Base-by-base conservation (phyloP, 1,140 invertebrate genomes). In the Aporrectodea caliginosa region DNA sequence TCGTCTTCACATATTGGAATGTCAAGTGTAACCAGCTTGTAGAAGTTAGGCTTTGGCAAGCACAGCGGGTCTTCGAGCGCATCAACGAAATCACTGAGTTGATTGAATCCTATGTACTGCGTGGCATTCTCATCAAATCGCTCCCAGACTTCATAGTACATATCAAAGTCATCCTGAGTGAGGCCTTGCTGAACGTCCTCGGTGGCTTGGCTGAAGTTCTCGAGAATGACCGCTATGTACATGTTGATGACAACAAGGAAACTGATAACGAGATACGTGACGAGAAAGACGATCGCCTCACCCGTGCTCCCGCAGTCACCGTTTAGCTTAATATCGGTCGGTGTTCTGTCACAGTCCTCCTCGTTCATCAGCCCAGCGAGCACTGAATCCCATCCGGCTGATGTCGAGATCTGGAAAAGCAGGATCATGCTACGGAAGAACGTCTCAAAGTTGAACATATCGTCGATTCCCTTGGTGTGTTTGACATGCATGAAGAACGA, bases 81-180 rank as follows among this genome's bases (percentile, higher is more conserved):
- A 32, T 78, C 77, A 71, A 98, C 89, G 90, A 99, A 98, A 83
- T 98, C 95, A 0, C 95, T 96, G 73, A 99, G 89, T 87, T 95
- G 93, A 84, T 95, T 93, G 89, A 97, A 96, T 73, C 92, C 91
- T 84, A 98, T 98, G 89, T 97, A 98, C 88, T 98, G 95, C 2
- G 96, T 97, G 75, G 97, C 97, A 85, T 98, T 94, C 0, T 96
- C 96, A 89, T 98, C 97, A 88, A 96, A 99, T 84, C 96, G 93
- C 87, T 98, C 96, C 97, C 97, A 99, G 82, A 98, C 98, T 90
- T 98, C 97, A 87, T 98, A 99, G 89, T 98, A 99, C 95, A 98
- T 98, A 87, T 99, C 97, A 90, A 98, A 98, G 88, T 99, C 97
- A 89, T 98, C 97, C 86, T 98, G 96, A 43, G 96, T 98, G 70